phyloP scores from a whole-genome alignment of 1,140 invertebrate species.

The Hyposmocoma kahamanoa region DNA sequence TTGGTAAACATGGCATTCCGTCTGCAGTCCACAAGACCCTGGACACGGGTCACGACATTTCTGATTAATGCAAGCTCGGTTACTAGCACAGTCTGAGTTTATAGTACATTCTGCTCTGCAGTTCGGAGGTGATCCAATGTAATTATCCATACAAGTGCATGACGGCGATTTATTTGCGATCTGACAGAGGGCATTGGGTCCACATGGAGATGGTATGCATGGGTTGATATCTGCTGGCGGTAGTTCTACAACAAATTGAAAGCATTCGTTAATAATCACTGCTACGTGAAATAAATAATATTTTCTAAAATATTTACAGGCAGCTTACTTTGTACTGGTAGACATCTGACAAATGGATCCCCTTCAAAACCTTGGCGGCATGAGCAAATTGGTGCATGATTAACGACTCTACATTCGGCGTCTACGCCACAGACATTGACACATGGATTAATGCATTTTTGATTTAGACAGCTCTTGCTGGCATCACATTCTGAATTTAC shows the following conservation, averaged over 20 bases:
- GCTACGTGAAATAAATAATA: too few relatives aligned
- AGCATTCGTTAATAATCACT: neutral
- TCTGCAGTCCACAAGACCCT: conserved; percentile 80
- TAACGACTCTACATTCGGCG: conserved; percentile 82
- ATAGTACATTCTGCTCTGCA: conserved; percentile 84
- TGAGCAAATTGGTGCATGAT: conserved; percentile 84
- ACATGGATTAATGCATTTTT: conserved; percentile 81
- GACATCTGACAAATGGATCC: conserved; percentile 79
- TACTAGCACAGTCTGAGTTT: conserved; percentile 81
- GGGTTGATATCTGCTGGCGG: conserved; percentile 72
- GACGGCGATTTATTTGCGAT: conserved; percentile 76
- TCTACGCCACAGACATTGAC: conserved; percentile 82
- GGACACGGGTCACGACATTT: conserved; percentile 83
- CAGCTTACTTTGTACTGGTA: conserved; percentile 39
- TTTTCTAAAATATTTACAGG: too few relatives aligned
- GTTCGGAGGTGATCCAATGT: conserved; percentile 82
- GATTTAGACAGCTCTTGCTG: conserved; percentile 84
- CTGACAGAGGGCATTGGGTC: conserved; percentile 81
- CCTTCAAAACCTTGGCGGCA: conserved; percentile 76
- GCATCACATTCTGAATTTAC: conserved; percentile 87
- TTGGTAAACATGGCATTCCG: conserved; percentile 82
- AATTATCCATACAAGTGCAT: conserved; percentile 81
- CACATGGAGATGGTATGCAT: conserved; percentile 83
- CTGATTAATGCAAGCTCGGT: conserved; percentile 81
- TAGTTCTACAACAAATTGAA: conserved; percentile 30